A percentile compares a stretch with the other conserved stretches of the same genome.
Evolutionary conservation across 2,888 invertebrate genomes (phyloP).

Genomic region (Alviniconcha strummeri): DNA sequence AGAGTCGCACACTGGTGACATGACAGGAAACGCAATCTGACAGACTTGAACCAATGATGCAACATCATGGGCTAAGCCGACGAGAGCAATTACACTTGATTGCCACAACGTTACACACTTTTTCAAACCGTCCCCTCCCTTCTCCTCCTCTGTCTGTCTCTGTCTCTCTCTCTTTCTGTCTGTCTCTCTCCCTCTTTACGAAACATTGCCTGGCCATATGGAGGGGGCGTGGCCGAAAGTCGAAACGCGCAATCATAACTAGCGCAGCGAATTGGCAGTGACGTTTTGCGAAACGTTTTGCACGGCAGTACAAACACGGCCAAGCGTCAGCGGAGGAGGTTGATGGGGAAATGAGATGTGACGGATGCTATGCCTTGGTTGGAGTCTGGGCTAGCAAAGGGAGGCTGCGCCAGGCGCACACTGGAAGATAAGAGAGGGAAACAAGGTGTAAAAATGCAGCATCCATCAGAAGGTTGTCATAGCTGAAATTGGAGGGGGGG

Average conservation of each 20-base stretch:
- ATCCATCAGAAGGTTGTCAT: not conserved
- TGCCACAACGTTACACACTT: too few relatives aligned
- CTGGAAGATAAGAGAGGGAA: conserved; percentile 5
- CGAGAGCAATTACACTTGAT: too few relatives aligned
- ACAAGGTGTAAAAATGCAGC: conserved; percentile 1
- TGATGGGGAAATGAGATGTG: conserved; percentile 15
- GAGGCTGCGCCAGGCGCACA: too few relatives aligned
- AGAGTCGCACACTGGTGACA: too few relatives aligned
- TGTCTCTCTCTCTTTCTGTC: not conserved
- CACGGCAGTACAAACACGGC: not conserved
- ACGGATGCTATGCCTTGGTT: not conserved
- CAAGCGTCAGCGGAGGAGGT: not conserved
- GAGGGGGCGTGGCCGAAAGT: not conserved
- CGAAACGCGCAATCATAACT: not conserved
- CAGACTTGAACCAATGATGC: too few relatives aligned
- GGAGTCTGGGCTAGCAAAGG: too few relatives aligned
- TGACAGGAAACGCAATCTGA: too few relatives aligned
- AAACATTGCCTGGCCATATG: not conserved
- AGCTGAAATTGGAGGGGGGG: not conserved
- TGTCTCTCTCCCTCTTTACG: not conserved
- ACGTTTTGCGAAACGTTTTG: too few relatives aligned
- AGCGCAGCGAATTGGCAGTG: not conserved
- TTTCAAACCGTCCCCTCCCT: too few relatives aligned
- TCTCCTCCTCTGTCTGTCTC: not conserved
- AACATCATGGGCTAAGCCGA: too few relatives aligned